Evolutionary conservation across 2,113 vertebrate species (phyloP).

Genomic region (Perccottus glenii): DNA sequence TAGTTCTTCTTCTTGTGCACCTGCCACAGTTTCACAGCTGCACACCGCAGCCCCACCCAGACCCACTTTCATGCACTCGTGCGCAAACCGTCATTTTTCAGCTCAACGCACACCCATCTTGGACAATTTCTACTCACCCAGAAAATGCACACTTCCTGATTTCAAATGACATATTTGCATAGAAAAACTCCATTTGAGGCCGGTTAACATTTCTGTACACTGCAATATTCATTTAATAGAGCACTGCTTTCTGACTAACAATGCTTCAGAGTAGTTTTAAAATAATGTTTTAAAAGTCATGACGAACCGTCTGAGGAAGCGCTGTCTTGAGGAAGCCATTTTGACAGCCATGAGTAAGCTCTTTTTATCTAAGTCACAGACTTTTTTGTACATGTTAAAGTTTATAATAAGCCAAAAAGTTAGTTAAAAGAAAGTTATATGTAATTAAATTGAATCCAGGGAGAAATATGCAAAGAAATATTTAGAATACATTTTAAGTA

Average conservation of each 20-base stretch:
- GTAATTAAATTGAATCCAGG: neutral
- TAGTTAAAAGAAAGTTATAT: neutral
- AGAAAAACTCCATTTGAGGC: neutral
- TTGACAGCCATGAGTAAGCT: conserved; percentile 78
- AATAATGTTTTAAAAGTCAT: conserved; percentile 5
- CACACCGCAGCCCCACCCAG: conserved; percentile 11
- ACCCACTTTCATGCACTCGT: conserved; percentile 11
- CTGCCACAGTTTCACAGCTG: conserved; percentile 33
- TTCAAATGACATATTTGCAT: conserved; percentile 39
- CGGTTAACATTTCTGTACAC: neutral
- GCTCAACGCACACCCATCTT: conserved; percentile 9
- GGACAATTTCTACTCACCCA: conserved; percentile 2
- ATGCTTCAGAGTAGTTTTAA: neutral
- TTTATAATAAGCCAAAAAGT: neutral
- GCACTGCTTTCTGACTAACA: too few species aligned
- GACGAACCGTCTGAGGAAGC: conserved; percentile 27
- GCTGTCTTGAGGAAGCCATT: conserved; percentile 75
- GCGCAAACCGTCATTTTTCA: conserved; percentile 38
- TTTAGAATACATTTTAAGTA: neutral
- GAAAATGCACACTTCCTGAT: conserved; percentile 65
- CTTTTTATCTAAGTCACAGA: conserved; percentile 47
- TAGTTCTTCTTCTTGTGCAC: conserved; percentile 37
- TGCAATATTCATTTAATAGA: neutral
- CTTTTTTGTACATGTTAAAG: conserved; percentile 2
- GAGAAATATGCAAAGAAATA: neutral